phyloP scores from a whole-genome alignment of 35 echinoderm and acorn worm genomes.

The Heliocidaris tuberculata region DNA sequence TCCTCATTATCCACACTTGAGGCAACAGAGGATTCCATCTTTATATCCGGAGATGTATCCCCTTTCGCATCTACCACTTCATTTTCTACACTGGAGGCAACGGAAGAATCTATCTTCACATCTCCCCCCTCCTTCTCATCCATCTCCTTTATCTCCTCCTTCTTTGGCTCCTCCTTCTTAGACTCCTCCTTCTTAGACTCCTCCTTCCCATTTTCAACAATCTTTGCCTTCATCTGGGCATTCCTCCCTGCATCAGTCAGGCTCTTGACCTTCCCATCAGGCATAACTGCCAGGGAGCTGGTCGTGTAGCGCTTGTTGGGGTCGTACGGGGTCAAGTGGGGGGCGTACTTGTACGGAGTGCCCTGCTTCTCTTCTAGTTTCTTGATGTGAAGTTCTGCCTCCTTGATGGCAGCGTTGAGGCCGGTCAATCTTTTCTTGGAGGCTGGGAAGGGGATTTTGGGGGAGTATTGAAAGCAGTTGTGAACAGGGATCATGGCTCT shows the following conservation, averaged over 20 bases:
- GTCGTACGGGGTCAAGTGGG: slow-evolving; percentile 75
- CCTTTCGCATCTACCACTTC: not conserved
- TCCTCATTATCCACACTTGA: not conserved
- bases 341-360: slow-evolving; percentile 58
- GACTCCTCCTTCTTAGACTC: slow-evolving; percentile 45
- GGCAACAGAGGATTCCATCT: not conserved
- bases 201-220: slow-evolving; percentile 1
- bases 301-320: slow-evolving; percentile 48
- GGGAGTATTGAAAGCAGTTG: slow-evolving; percentile 86
- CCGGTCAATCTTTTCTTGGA: slow-evolving; percentile 77
- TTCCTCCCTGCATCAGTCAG: not conserved
- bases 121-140: not conserved
- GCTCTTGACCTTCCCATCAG: not conserved
- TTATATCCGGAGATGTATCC: not conserved
- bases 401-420: slow-evolving; percentile 68
- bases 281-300: slow-evolving; percentile 32
- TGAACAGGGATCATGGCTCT: slow-evolving; percentile 81
- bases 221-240: not conserved
- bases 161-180: slow-evolving; percentile 44
- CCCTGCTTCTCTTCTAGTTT: slow-evolving; percentile 63
- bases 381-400: slow-evolving; percentile 84
- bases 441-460: slow-evolving; percentile 71
- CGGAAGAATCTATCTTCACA: not conserved
- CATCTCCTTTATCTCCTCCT: not conserved
- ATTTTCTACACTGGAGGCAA: not conserved